Base-by-base conservation (phyloP, 2,113 vertebrate genomes). In the Pterocles burchelli region DNA sequence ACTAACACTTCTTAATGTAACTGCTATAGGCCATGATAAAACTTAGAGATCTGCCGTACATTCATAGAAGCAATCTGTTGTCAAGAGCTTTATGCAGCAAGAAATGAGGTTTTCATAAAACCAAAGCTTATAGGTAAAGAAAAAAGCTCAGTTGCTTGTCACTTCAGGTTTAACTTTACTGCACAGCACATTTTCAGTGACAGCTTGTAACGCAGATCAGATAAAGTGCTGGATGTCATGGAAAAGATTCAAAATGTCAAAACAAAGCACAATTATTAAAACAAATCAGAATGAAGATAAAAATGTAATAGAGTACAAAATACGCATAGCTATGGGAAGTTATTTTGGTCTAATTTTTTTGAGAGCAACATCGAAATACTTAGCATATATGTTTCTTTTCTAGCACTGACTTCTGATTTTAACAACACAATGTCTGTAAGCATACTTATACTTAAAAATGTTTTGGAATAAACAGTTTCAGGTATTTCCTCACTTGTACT, bases 211-310 rank as follows among this genome's bases (percentile, higher is more conserved):
- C 3, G 16, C 0, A 18, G 77, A 93, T 94, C 94, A 92, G 74
- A 89, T 92, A 93, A 91, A 73, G 78, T 54, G 59, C 85, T 92
- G 67, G 86, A 84, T 79, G 86, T 66, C 94, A 86, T 18, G 33
- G 62, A 95, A 91, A 80, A 67, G 6, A 91, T 71, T 94, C 77
- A 67, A 95, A 93, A 92, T 76, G 95, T 94, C 96, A 97, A 96
- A 95, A 93, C 88, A 96, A 85, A 87, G 84, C 26, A 54, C 68
- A 95, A 88, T 94, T 95, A 96, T 96, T 94, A 91, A 97, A 95
- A 96, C 67, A 95, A 86, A 93, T 82, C 8, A 2, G 28, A 95
- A 25, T 66, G 66, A 89, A 88, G 38, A 62, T 77, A 71, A 72
- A 86, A 95, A 77, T 5, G 26, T 70, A 92, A 93, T 58, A 85